A percentile compares a stretch with the other conserved stretches of the same genome.
phyloP scores from a whole-genome alignment of 2,888 invertebrate genomes.

The Hemicrepidius hirtus region DNA sequence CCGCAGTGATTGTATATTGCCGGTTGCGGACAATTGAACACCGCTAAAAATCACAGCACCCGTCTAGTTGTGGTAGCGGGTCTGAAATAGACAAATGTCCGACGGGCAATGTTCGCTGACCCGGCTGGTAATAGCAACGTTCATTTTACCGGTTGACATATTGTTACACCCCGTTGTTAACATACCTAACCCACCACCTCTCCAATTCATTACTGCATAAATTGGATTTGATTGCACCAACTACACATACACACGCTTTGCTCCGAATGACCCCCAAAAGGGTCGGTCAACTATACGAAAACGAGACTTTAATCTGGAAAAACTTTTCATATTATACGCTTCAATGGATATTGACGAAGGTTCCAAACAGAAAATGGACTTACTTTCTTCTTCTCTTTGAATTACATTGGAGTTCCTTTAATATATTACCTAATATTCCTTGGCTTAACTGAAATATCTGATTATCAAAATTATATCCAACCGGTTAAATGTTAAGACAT shows the following conservation, averaged over 20 bases:
- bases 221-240: conserved; percentile 49
- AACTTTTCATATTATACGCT: conserved; percentile 37
- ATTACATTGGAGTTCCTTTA: neutral
- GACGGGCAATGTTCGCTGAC: conserved; percentile 58
- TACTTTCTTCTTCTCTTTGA: conserved; percentile 19
- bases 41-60: conserved; percentile 57
- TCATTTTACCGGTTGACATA: conserved; percentile 55
- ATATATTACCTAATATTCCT: neutral
- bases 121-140: conserved; percentile 54
- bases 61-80: conserved; percentile 56
- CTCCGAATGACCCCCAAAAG: neutral
- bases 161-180: conserved; percentile 55
- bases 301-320: conserved; percentile 40
- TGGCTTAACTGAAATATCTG: no score
- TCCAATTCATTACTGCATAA: conserved; percentile 50
- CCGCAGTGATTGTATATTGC: conserved; percentile 57
- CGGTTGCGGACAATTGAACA: conserved; percentile 59
- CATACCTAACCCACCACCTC: conserved; percentile 50
- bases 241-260: conserved; percentile 34
- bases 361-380: conserved; percentile 13
- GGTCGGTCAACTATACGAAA: conserved; percentile 1
- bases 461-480: no score
- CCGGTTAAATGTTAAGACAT: no score
- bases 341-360: conserved; percentile 38
- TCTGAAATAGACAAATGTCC: conserved; percentile 61